Conservation (phyloP, 2,113 vertebrate species). For the Bos indicus region DNA sequence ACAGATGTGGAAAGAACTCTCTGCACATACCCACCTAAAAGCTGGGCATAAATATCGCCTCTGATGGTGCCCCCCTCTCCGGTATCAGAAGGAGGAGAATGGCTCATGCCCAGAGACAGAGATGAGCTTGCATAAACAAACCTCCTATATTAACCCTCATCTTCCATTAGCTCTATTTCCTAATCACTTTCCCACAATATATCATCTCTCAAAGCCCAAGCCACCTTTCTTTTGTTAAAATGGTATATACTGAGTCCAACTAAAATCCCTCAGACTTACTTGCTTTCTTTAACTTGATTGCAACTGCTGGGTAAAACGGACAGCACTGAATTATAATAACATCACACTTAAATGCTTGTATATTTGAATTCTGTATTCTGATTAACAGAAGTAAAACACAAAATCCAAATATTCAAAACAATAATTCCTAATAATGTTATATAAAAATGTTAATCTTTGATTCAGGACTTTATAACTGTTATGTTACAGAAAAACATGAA, state of each 20-base stretch:
- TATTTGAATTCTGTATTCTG: not conserved
- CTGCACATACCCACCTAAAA: not conserved
- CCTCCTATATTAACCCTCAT: not conserved
- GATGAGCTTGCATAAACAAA: not conserved
- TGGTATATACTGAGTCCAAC: not conserved
- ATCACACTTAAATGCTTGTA: not conserved
- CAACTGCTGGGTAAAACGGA: not conserved
- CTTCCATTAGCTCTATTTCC: not conserved
- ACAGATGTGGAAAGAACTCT: not conserved
- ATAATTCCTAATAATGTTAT: conserved; percentile 22
- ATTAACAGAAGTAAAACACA: not conserved
- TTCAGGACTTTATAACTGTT: not conserved
- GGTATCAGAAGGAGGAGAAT: not conserved
- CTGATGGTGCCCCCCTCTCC: not conserved
- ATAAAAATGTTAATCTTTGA: conserved; percentile 41
- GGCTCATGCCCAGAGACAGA: not conserved
- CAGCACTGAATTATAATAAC: not conserved
- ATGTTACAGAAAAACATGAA: conserved; percentile 28
- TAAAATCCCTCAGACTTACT: not conserved
- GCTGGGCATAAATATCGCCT: not conserved
- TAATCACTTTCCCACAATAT: not conserved
- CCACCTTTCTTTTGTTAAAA: not conserved
- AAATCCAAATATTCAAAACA: conserved; percentile 4
- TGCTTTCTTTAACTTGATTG: not conserved
- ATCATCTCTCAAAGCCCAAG: not conserved